Evolutionary conservation across 2,113 vertebrate genomes (phyloP).

Genomic region (Archilochus colubris): DNA sequence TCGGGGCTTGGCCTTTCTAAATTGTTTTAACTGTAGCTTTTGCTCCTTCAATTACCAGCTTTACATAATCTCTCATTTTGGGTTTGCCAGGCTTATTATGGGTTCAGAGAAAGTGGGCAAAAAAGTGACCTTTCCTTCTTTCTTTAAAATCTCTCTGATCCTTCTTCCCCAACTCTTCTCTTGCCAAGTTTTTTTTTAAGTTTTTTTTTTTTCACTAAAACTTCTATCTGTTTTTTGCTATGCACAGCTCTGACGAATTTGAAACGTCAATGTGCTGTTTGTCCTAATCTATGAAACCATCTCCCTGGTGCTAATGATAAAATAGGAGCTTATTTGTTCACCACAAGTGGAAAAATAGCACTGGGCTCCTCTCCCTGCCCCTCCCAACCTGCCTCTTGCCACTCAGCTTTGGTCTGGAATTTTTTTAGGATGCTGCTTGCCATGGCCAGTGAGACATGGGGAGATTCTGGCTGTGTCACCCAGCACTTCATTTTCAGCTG

Average conservation of each 20-base stretch:
- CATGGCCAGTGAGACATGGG: fast-evolving
- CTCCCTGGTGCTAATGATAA: not conserved
- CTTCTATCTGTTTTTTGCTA: not conserved
- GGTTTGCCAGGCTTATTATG: slow-evolving; percentile 43
- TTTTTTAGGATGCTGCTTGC: not conserved
- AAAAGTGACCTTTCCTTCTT: not conserved
- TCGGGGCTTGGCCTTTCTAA: slow-evolving; percentile 59
- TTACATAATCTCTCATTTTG: slow-evolving; percentile 46
- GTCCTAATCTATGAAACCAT: not conserved
- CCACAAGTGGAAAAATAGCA: not conserved
- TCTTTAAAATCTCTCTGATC: not conserved
- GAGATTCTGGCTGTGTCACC: not conserved
- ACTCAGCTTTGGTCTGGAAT: not conserved
- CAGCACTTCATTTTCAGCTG: not conserved
- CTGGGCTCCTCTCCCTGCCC: not conserved
- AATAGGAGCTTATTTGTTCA: not conserved
- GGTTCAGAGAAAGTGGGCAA: not conserved
- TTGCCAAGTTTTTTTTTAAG: not conserved
- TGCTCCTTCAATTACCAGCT: slow-evolving; percentile 3
- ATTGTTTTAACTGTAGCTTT: slow-evolving; percentile 62
- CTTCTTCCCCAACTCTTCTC: not conserved
- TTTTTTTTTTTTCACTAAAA: not conserved
- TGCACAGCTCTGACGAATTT: not conserved
- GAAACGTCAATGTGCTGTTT: not conserved
- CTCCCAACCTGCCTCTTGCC: not conserved